Conservation (phyloP, 2,797 vertebrate genomes). For the Lagodon rhomboides region DNA sequence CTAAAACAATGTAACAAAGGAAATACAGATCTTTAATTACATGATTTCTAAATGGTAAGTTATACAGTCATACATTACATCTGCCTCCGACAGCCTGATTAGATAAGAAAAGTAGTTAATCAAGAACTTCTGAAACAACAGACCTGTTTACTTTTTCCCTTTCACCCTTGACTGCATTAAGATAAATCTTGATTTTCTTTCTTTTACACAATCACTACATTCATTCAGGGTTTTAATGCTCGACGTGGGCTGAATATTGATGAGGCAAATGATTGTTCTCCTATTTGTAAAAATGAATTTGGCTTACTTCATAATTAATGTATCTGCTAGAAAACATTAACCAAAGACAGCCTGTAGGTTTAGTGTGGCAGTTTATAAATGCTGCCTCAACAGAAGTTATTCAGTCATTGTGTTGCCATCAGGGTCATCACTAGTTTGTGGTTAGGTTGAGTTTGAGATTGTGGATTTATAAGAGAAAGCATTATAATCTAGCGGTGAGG, state of each 20-base stretch:
- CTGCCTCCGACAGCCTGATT: slow-evolving; percentile 15
- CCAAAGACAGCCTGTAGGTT: slow-evolving; percentile 1
- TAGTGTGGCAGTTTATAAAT: slow-evolving; percentile 23
- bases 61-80: slow-evolving; percentile 13
- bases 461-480: background rate
- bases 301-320: slow-evolving; percentile 32
- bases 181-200: slow-evolving; percentile 27
- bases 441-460: background rate
- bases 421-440: background rate
- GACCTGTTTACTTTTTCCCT: slow-evolving; percentile 24
- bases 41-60: slow-evolving; percentile 5
- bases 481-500: background rate
- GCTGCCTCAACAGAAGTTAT: background rate
- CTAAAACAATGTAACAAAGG: background rate
- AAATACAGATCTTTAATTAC: slow-evolving; percentile 28
- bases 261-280: slow-evolving; percentile 17
- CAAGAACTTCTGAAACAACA: slow-evolving; percentile 31
- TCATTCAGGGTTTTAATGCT: slow-evolving; percentile 23
- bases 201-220: slow-evolving; percentile 25
- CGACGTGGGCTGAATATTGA: slow-evolving; percentile 16
- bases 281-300: slow-evolving; percentile 14
- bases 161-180: slow-evolving; percentile 7
- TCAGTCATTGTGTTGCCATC: background rate
- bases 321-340: slow-evolving; percentile 38
- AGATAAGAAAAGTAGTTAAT: slow-evolving; percentile 27